Conservation (phyloP, 2,888 invertebrate genomes). For the Eristalinus sepulchralis region DNA sequence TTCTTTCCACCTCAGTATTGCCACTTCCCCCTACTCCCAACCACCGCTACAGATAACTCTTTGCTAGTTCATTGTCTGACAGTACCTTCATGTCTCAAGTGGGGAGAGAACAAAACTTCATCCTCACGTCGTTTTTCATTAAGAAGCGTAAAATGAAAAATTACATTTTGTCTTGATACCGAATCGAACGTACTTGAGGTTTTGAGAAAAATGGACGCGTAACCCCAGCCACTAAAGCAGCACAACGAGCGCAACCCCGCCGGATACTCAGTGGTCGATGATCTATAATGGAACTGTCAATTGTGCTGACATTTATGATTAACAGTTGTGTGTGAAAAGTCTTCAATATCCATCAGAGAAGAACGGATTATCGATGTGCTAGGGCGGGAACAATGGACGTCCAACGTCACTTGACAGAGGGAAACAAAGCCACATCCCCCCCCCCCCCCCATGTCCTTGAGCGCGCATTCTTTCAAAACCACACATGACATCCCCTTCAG, state of each 20-base stretch:
- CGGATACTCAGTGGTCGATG: slow-evolving; percentile 37
- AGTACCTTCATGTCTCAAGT: neutral
- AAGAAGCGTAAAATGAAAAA: slow-evolving; percentile 11
- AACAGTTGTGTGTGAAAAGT: slow-evolving; percentile 17
- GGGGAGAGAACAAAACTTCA: neutral
- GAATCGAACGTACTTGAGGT: neutral
- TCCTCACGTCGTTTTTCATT: slow-evolving; percentile 7
- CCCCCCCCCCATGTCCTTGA: neutral
- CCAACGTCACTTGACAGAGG: neutral
- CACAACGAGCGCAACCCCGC: too few relatives aligned
- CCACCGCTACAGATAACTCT: neutral
- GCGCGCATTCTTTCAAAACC: neutral
- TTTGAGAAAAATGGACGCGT: neutral
- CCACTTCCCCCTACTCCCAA: too few relatives aligned
- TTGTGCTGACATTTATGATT: slow-evolving; percentile 48
- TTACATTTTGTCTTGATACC: neutral
- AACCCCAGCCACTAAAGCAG: neutral
- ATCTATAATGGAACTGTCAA: slow-evolving; percentile 53
- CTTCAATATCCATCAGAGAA: slow-evolving; percentile 18
- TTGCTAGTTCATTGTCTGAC: neutral
- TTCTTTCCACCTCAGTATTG: too few relatives aligned
- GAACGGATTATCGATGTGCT: neutral
- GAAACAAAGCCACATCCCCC: neutral
- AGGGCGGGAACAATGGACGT: neutral
- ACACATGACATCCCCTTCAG: neutral